Conservation (phyloP, 1,140 invertebrate species). For the Bombus ignitus region DNA sequence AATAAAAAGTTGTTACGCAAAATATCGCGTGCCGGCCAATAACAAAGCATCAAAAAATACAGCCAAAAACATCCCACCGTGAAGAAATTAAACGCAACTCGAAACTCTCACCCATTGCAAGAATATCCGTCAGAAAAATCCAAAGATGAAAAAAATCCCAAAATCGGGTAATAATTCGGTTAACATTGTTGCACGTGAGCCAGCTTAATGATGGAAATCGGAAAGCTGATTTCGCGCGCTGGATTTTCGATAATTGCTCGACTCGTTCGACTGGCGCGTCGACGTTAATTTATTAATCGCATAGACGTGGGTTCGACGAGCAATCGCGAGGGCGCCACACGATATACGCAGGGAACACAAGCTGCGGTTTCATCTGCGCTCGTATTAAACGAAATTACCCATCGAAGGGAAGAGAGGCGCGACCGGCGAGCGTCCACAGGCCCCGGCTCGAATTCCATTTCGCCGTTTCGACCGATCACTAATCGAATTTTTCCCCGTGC, state of each 20-base stretch:
- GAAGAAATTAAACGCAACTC: too few species aligned
- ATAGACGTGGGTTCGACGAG: conserved; percentile 27
- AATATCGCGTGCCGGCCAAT: too few species aligned
- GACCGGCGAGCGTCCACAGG: not conserved
- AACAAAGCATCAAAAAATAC: too few species aligned
- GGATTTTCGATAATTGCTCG: conserved; percentile 60
- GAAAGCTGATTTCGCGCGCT: conserved; percentile 17
- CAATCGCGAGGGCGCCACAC: conserved; percentile 24
- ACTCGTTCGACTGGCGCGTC: conserved; percentile 50
- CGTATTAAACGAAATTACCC: conserved; percentile 54
- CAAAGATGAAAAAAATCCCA: not conserved
- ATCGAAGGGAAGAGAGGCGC: too few species aligned
- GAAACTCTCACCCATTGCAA: too few species aligned
- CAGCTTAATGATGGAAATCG: not conserved
- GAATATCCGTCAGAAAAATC: too few species aligned
- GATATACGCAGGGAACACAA: conserved; percentile 42
- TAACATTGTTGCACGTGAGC: not conserved
- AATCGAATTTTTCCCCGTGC: conserved; percentile 47
- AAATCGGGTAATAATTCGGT: not conserved
- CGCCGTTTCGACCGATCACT: conserved; percentile 46
- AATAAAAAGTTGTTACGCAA: too few species aligned
- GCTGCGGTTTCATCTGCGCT: conserved; percentile 44
- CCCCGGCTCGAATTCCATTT: conserved; percentile 34
- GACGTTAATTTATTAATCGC: conserved; percentile 68
- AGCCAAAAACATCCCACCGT: too few species aligned